phyloP scores from a whole-genome alignment of 2,113 vertebrate genomes.

The Rhinoderma darwinii region DNA sequence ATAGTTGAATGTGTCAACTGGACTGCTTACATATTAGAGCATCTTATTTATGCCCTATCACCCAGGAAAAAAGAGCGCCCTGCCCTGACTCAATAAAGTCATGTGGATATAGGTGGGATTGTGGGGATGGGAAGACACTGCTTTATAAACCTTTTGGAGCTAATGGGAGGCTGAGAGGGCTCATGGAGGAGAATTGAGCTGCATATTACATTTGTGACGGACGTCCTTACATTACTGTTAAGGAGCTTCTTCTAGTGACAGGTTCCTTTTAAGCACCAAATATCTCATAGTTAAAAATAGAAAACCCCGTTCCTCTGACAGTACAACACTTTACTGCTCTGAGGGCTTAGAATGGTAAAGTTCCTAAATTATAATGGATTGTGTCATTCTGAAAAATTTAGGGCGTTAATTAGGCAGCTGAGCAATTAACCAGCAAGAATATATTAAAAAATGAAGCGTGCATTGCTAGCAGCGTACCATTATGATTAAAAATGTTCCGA shows the following conservation, averaged over 20 bases:
- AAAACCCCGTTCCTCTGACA: not conserved
- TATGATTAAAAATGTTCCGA: slow-evolving; percentile 38
- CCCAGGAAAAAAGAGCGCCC: too few species aligned
- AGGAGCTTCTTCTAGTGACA: not conserved
- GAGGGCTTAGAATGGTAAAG: slow-evolving; percentile 35
- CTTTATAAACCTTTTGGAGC: not conserved
- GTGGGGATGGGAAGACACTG: too few species aligned
- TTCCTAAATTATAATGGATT: slow-evolving; percentile 43
- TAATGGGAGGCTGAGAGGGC: not conserved
- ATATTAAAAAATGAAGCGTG: slow-evolving; percentile 47
- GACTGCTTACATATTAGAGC: too few species aligned
- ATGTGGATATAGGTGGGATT: too few species aligned
- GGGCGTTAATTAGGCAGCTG: slow-evolving; percentile 48
- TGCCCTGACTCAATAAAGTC: too few species aligned
- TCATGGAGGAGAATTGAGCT: not conserved
- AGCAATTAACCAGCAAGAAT: slow-evolving; percentile 48
- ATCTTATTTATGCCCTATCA: too few species aligned
- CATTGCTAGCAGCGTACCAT: slow-evolving; percentile 18
- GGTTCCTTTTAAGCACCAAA: not conserved
- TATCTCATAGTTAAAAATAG: not conserved
- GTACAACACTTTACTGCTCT: not conserved
- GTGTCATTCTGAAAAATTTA: slow-evolving; percentile 39
- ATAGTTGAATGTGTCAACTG: too few species aligned
- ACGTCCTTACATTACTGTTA: not conserved
- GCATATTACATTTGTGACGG: not conserved